Evolutionary conservation across 1,140 invertebrate species (phyloP).

Genomic region (Calliopsis andreniformis): DNA sequence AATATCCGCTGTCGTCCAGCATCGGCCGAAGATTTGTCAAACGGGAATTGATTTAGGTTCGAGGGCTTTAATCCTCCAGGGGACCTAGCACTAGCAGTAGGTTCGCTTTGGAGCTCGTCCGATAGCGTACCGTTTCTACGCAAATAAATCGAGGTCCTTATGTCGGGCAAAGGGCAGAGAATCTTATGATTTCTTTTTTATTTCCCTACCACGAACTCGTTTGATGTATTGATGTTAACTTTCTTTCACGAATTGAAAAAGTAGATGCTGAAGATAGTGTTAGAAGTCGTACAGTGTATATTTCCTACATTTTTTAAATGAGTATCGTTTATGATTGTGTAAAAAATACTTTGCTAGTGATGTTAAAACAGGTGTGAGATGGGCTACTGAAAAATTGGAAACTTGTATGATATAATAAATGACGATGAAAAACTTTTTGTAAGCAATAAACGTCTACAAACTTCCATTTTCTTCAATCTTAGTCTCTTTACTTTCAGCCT

Average conservation of each 20-base stretch:
- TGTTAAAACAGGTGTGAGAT: no score
- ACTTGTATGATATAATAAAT: no score
- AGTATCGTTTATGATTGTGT: no score
- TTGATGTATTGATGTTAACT: constrained; percentile 3
- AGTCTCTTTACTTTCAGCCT: no score
- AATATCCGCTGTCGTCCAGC: constrained; percentile 68
- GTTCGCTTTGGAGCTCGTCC: constrained; percentile 61
- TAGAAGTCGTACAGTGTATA: no score
- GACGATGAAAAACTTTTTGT: no score
- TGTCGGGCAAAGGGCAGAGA: constrained; percentile 45
- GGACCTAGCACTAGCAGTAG: constrained; percentile 55
- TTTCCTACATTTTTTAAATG: no score
- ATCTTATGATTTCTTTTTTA: constrained; percentile 49
- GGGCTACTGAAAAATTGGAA: no score
- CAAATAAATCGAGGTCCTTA: constrained; percentile 63
- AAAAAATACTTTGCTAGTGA: no score
- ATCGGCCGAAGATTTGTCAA: constrained; percentile 71
- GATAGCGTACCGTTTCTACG: constrained; percentile 52
- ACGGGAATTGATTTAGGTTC: constrained; percentile 70
- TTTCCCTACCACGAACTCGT: constrained; percentile 13
- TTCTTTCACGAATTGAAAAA: not conserved
- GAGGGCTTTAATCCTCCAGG: constrained; percentile 58
- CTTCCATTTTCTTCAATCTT: no score
- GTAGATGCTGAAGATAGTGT: no score
- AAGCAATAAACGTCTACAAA: no score